phyloP scores from a whole-genome alignment of 2,888 invertebrate species.

The Aphodius sticticus region DNA sequence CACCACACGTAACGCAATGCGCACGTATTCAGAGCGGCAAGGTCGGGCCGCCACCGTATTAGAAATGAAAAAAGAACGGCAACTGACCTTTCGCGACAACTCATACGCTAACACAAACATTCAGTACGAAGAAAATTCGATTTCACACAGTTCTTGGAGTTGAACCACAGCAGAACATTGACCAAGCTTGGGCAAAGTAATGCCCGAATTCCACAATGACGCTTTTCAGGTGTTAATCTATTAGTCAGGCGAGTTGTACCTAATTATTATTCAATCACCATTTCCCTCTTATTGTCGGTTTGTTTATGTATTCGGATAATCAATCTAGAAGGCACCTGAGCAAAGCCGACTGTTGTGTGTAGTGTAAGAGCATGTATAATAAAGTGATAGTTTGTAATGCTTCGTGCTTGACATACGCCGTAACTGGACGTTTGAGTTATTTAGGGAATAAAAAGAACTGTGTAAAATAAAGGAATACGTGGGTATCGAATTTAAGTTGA shows the following conservation, averaged over 20 bases:
- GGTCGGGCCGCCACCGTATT: neutral
- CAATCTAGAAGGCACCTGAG: neutral
- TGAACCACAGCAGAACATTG: neutral
- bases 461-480: neutral
- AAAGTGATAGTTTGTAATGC: neutral
- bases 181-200: neutral
- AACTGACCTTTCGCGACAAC: conserved; percentile 4
- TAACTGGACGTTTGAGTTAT: neutral
- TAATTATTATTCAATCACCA: neutral
- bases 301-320: neutral
- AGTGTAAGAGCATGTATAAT: neutral
- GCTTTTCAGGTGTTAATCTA: neutral
- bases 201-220: neutral
- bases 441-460: neutral
- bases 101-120: neutral
- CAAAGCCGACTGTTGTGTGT: neutral
- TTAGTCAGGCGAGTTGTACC: neutral
- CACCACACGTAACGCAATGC: neutral
- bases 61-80: neutral
- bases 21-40: conserved; percentile 4
- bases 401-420: neutral
- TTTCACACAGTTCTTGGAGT: neutral
- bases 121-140: neutral
- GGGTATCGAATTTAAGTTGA: neutral
- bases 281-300: neutral